These are phyloP conservation scores for Arenaria interpres DNA, from an alignment of 2,113 vertebrate genomes.

Conservation along the genomic window DNA sequence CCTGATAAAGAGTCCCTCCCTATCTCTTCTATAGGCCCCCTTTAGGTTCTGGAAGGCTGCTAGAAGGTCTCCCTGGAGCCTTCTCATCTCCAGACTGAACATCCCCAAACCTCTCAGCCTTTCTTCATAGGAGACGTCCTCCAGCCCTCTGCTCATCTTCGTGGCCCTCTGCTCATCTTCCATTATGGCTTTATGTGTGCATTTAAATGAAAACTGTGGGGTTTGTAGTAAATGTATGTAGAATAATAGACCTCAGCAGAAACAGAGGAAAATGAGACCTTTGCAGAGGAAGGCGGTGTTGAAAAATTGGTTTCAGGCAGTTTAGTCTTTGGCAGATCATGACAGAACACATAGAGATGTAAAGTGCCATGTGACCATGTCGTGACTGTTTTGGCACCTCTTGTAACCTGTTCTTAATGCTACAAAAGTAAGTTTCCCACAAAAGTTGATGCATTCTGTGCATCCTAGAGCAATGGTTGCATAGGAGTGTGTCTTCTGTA, in stretches of 20 bases:
- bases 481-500: background rate
- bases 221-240: background rate
- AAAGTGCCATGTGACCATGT: background rate
- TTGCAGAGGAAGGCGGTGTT: background rate
- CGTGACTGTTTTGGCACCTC: background rate
- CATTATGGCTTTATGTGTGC: background rate
- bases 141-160: too few species aligned
- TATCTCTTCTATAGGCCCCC: background rate
- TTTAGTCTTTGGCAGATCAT: background rate
- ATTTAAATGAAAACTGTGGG: background rate
- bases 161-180: background rate
- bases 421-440: background rate
- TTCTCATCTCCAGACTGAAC: background rate
- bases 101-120: background rate
- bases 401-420: background rate
- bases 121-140: background rate
- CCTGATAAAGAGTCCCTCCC: background rate
- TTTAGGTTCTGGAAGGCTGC: background rate
- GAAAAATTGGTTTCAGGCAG: background rate
- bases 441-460: background rate
- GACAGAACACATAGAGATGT: background rate
- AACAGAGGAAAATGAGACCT: background rate
- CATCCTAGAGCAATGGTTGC: background rate
- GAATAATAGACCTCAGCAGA: background rate
- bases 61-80: background rate